Evolutionary conservation across 2,888 invertebrate genomes (phyloP).

Genomic region (Tenthredo mesomela): DNA sequence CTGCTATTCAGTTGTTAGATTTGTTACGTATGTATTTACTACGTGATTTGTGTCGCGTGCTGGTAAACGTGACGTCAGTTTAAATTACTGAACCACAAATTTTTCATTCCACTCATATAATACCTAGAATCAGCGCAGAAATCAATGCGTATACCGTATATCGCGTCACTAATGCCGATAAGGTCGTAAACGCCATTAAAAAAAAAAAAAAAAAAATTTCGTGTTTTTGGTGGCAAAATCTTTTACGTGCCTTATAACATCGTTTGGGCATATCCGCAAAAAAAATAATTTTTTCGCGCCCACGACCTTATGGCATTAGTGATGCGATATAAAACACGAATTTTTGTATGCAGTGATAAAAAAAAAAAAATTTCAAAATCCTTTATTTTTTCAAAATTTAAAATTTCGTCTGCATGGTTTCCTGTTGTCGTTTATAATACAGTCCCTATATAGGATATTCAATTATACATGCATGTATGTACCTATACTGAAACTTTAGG

Average conservation of each 20-base stretch:
- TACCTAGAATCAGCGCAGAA: neutral
- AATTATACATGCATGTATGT: neutral
- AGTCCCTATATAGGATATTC: neutral
- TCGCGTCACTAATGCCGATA: too few relatives aligned
- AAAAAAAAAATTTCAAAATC: neutral
- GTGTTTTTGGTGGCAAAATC: too few relatives aligned
- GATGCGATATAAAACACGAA: too few relatives aligned
- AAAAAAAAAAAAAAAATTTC: too few relatives aligned
- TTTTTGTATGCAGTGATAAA: too few relatives aligned
- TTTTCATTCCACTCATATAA: neutral
- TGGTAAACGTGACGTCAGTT: conserved; percentile 1
- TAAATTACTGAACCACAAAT: neutral
- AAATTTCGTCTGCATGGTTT: neutral
- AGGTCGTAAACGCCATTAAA: too few relatives aligned
- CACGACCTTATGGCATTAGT: too few relatives aligned
- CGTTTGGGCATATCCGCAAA: too few relatives aligned
- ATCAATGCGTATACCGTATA: neutral
- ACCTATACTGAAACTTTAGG: neutral
- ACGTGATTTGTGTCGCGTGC: conserved; percentile 30
- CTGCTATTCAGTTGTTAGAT: conserved; percentile 1
- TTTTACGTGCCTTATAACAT: too few relatives aligned
- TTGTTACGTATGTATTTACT: neutral
- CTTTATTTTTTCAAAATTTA: neutral
- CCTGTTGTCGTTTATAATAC: neutral
- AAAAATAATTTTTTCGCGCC: too few relatives aligned